Evolutionary conservation across 2,888 invertebrate genomes (phyloP).

Genomic region (Ceramica pisi): DNA sequence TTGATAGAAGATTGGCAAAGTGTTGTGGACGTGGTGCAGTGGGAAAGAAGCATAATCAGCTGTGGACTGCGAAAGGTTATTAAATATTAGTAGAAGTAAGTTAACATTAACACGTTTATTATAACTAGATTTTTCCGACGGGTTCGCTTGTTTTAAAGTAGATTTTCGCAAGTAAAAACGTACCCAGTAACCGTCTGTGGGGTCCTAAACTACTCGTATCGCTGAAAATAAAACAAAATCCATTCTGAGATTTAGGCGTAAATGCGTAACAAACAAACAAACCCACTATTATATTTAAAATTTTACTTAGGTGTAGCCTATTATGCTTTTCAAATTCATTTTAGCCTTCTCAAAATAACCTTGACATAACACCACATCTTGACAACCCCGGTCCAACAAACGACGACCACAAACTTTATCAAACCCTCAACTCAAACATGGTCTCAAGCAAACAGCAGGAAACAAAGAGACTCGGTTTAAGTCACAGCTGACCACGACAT

Average conservation of each 20-base stretch:
- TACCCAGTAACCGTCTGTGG: too few relatives aligned
- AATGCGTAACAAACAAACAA: too few relatives aligned
- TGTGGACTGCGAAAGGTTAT: background rate
- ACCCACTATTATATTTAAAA: too few relatives aligned
- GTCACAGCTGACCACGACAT: slow-evolving; percentile 38
- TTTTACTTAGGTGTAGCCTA: too few relatives aligned
- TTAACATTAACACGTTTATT: too few relatives aligned
- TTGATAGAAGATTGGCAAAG: background rate
- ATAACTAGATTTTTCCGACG: too few relatives aligned
- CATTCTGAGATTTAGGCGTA: too few relatives aligned
- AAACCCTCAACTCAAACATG: slow-evolving; percentile 14
- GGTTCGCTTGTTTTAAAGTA: too few relatives aligned
- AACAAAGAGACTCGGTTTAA: slow-evolving; percentile 16
- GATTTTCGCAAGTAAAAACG: too few relatives aligned
- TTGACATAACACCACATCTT: background rate
- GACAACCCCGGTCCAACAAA: background rate
- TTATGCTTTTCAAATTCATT: background rate
- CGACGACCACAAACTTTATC: background rate
- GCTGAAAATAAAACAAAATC: too few relatives aligned
- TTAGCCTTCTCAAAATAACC: background rate
- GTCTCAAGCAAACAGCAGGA: slow-evolving; percentile 19
- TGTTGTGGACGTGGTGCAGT: background rate
- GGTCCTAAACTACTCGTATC: too few relatives aligned
- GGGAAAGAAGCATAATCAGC: background rate
- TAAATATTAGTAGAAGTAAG: background rate